Percentiles rank a stretch among this genome's conserved stretches.
Conservation (phyloP, 1,140 invertebrate species). For the Drosophila persimilis region DNA sequence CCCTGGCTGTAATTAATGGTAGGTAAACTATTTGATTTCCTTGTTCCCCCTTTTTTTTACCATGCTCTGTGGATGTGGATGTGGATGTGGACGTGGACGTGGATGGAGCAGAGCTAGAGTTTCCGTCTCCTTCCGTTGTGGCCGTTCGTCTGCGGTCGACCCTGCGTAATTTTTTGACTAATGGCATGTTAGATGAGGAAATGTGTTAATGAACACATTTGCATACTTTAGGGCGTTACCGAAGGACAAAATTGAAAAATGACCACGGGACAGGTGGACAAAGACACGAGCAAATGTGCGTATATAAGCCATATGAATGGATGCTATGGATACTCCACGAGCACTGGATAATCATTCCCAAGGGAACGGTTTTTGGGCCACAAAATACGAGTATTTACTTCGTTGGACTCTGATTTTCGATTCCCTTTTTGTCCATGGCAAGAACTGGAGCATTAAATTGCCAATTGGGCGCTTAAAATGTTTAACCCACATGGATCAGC, state of each 20-base stretch:
- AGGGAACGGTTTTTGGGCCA: no score
- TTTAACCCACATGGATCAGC: constrained; percentile 14
- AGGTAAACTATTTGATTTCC: constrained; percentile 67
- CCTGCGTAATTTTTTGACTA: constrained; percentile 45
- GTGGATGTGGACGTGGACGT: no score
- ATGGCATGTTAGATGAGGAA: constrained; percentile 61
- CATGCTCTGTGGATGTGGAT: no score
- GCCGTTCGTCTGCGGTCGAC: not conserved
- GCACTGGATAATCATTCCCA: no score
- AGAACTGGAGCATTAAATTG: constrained; percentile 2
- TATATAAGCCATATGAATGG: no score
- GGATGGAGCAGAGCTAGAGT: constrained; percentile 9
- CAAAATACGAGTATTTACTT: not conserved
- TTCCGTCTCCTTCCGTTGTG: not conserved
- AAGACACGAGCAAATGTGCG: no score
- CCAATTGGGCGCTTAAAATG: constrained; percentile 13
- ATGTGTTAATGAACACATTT: constrained; percentile 65
- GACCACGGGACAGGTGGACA: constrained; percentile 9
- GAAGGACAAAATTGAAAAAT: constrained; percentile 42
- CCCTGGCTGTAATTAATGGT: constrained; percentile 63
- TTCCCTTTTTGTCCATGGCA: not conserved
- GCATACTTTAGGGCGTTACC: constrained; percentile 40
- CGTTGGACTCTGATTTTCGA: constrained; percentile 12
- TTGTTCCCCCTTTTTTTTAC: constrained; percentile 29
- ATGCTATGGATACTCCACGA: no score